Conservation (phyloP, 2,797 vertebrate species). For the Staurois parvus region DNA sequence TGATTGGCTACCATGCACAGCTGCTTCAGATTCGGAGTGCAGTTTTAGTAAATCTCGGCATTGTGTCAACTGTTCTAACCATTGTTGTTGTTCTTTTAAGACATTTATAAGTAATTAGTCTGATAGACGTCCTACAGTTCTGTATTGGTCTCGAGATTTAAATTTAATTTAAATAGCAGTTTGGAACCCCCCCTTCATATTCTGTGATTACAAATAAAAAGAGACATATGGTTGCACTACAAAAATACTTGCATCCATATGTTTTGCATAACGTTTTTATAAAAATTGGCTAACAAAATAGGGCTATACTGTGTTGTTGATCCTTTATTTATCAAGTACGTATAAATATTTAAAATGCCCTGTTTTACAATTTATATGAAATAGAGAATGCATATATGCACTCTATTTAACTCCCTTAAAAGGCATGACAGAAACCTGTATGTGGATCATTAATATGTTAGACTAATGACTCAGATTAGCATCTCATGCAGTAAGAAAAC, state of each 20-base stretch:
- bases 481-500: too few relatives aligned
- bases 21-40: too few relatives aligned
- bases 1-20: too few relatives aligned
- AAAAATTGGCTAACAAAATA: constrained; percentile 1
- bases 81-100: not conserved
- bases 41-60: too few relatives aligned
- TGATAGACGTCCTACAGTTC: not conserved
- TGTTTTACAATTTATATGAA: too few relatives aligned
- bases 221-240: not conserved
- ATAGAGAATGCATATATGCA: too few relatives aligned
- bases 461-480: too few relatives aligned
- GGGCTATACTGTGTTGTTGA: not conserved
- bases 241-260: not conserved
- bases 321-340: not conserved
- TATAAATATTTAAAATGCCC: too few relatives aligned
- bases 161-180: not conserved
- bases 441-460: too few relatives aligned
- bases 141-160: not conserved
- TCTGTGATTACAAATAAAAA: constrained; percentile 4
- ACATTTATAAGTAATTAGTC: not conserved
- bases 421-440: too few relatives aligned
- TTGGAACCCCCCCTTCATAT: not conserved
- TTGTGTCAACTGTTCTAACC: not conserved
- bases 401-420: too few relatives aligned
- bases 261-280: constrained; percentile 5